Conservation (phyloP, 2,797 vertebrate species). For the Perodicticus potto region DNA sequence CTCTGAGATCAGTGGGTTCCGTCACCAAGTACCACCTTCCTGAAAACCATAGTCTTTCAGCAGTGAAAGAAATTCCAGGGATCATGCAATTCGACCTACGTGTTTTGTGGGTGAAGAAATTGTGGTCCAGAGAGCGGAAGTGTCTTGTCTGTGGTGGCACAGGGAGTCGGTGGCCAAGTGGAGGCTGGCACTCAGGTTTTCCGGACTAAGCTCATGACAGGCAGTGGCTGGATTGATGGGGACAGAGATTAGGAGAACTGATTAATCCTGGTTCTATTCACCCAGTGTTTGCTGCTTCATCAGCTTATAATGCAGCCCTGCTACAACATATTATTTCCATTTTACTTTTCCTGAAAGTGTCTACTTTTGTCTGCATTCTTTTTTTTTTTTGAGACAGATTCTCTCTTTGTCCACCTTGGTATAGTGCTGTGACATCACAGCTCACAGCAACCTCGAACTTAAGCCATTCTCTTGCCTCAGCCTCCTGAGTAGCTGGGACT, state of each 20-base stretch:
- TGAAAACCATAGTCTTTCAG: background rate
- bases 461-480: too few relatives aligned
- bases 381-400: too few relatives aligned
- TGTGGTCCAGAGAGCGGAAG: conserved; percentile 62
- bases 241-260: background rate
- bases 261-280: background rate
- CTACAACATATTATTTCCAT: background rate
- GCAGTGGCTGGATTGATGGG: background rate
- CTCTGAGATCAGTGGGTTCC: background rate
- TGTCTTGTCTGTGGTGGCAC: conserved; percentile 27
- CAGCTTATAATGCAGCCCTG: background rate
- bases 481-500: too few relatives aligned
- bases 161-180: background rate
- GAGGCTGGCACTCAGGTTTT: conserved; percentile 32
- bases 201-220: background rate
- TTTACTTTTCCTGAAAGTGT: background rate
- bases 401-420: too few relatives aligned
- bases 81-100: background rate
- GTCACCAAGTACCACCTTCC: background rate
- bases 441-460: too few relatives aligned
- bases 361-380: background rate
- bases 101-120: conserved; percentile 49
- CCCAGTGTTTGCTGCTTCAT: background rate
- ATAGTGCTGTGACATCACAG: too few relatives aligned
- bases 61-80: background rate